Evolutionary conservation across 2,888 invertebrate genomes (phyloP).

Genomic region (Epirrhoe tristata): DNA sequence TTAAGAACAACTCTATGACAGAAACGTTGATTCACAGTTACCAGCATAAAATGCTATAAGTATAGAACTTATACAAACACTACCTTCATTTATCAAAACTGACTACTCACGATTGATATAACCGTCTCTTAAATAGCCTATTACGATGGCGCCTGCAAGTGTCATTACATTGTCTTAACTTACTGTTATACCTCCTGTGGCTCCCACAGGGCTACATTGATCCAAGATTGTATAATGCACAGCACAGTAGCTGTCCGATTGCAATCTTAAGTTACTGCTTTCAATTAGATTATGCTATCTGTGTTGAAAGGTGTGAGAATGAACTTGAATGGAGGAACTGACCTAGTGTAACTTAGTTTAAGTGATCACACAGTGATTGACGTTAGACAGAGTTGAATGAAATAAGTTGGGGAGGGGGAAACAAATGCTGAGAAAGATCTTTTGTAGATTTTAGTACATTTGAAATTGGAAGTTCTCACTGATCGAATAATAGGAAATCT

Average conservation of each 20-base stretch:
- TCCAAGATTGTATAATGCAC: slow-evolving; percentile 12
- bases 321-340: slow-evolving; percentile 32
- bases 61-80: slow-evolving; percentile 2
- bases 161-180: slow-evolving; percentile 17
- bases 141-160: slow-evolving; percentile 21
- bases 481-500: no score
- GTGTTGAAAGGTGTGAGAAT: slow-evolving; percentile 34
- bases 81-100: slow-evolving; percentile 9
- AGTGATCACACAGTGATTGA: not conserved
- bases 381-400: not conserved
- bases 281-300: slow-evolving; percentile 35
- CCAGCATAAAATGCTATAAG: slow-evolving; percentile 1
- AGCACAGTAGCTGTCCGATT: slow-evolving; percentile 32
- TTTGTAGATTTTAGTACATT: not conserved
- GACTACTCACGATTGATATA: slow-evolving; percentile 11
- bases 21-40: slow-evolving; percentile 2
- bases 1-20: not conserved
- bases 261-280: slow-evolving; percentile 26
- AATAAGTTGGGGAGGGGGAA: not conserved
- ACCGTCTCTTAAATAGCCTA: slow-evolving; percentile 18
- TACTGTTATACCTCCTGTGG: slow-evolving; percentile 12
- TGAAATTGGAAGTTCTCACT: no score
- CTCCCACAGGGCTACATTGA: slow-evolving; percentile 22
- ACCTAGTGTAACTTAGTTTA: slow-evolving; percentile 20
- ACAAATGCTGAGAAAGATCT: no score